These are phyloP conservation scores for Diorhabda elongata DNA, from an alignment of 1,140 invertebrate genomes.

Conservation along the genomic window DNA sequence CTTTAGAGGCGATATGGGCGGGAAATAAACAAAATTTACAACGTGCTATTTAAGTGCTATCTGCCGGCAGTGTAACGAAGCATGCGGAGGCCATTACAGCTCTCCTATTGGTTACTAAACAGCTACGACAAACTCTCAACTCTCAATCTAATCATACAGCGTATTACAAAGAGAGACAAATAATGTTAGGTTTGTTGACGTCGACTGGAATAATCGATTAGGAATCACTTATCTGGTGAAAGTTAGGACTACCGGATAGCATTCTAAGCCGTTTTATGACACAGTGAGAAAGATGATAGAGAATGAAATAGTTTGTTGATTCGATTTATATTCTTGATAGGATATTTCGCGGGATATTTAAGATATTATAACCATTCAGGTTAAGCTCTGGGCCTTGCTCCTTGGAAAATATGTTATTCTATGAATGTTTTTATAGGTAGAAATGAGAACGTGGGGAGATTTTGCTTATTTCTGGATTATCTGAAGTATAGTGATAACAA, in stretches of 20 bases:
- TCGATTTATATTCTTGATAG: conserved; percentile 25
- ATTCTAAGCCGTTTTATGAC: conserved; percentile 30
- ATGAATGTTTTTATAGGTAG: conserved; percentile 9
- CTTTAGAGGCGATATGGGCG: conserved; percentile 44
- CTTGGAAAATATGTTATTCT: conserved; percentile 36
- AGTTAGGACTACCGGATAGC: conserved; percentile 35
- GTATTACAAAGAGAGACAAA: conserved; percentile 24
- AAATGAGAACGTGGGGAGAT: neutral
- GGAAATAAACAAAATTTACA: conserved; percentile 48
- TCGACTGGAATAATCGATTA: conserved; percentile 35
- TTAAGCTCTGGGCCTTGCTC: conserved; percentile 33
- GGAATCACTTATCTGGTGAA: conserved; percentile 28
- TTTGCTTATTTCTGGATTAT: conserved; percentile 9
- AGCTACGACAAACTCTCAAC: conserved; percentile 20
- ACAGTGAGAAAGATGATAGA: conserved; percentile 25
- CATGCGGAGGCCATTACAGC: conserved; percentile 48
- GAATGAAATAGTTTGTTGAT: conserved; percentile 29
- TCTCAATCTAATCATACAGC: neutral
- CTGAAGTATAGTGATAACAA: neutral
- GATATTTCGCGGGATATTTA: conserved; percentile 44
- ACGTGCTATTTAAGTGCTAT: conserved; percentile 49
- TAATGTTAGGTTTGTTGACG: conserved; percentile 24
- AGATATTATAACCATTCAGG: conserved; percentile 36
- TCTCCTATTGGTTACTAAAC: conserved; percentile 43
- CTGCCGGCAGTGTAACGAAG: conserved; percentile 48